These are phyloP conservation scores for Athene cunicularia DNA, from an alignment of 2,113 vertebrate genomes.

Conservation along the genomic window DNA sequence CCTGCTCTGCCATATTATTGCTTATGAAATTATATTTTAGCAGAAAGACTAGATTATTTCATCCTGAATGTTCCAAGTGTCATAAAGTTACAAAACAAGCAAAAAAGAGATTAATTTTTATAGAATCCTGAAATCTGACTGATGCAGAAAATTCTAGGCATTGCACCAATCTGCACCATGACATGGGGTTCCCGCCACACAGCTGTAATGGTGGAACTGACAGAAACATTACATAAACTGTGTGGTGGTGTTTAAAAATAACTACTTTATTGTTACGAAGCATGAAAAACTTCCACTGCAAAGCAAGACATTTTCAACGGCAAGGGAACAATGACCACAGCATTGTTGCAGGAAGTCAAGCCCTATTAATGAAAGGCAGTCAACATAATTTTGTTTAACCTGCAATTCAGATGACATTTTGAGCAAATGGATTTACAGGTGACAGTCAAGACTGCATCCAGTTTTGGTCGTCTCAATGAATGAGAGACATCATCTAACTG, in stretches of 20 bases:
- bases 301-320: background rate
- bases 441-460: background rate
- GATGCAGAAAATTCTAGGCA: background rate
- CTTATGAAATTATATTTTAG: background rate
- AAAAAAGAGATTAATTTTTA: background rate
- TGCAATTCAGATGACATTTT: background rate
- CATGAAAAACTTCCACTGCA: background rate
- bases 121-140: background rate
- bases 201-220: background rate
- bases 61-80: background rate
- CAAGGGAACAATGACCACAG: background rate
- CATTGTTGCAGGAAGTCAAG: background rate
- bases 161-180: background rate
- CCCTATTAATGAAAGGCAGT: background rate
- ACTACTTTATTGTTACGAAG: background rate
- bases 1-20: background rate
- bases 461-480: background rate
- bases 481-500: background rate
- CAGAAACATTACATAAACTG: background rate
- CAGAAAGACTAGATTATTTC: background rate
- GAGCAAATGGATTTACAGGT: background rate
- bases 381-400: background rate
- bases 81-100: background rate
- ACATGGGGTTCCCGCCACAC: background rate
- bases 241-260: background rate